Evolutionary conservation across 1,140 invertebrate genomes (phyloP).

Genomic region (Spodoptera frugiperda): DNA sequence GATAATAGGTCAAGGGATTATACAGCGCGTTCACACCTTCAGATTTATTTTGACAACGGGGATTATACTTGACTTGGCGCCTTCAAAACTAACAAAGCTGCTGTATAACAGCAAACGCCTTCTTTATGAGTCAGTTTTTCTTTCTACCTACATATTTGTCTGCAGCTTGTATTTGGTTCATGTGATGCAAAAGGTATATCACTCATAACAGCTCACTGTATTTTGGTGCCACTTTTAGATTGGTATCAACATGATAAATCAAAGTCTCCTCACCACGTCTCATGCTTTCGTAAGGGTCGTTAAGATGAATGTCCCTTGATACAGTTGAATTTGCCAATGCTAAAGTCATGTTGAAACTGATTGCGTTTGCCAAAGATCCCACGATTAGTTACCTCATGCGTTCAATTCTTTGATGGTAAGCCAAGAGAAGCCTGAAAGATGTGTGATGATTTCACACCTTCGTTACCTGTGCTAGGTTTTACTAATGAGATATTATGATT

Average conservation of each 20-base stretch:
- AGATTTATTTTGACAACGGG: not conserved
- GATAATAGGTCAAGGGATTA: slow-evolving; percentile 36
- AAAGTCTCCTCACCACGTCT: not conserved
- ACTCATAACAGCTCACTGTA: no score
- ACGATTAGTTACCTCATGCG: slow-evolving; percentile 8
- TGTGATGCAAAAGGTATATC: no score
- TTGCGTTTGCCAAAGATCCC: slow-evolving; percentile 21
- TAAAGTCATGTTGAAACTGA: slow-evolving; percentile 16
- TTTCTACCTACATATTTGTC: no score
- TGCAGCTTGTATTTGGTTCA: no score
- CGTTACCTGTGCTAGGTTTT: no score
- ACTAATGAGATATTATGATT: no score
- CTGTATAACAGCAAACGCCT: not conserved
- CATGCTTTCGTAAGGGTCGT: slow-evolving; percentile 13
- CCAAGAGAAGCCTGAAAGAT: slow-evolving; percentile 13
- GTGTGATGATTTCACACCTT: not conserved
- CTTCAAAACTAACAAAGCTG: not conserved
- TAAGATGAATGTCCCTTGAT: slow-evolving; percentile 19
- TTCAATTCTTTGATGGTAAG: slow-evolving; percentile 17
- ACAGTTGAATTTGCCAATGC: slow-evolving; percentile 13
- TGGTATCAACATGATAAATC: not conserved
- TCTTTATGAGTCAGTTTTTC: no score
- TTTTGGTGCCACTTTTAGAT: not conserved
- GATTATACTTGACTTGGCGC: not conserved
- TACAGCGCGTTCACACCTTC: slow-evolving; percentile 20